These are phyloP conservation scores for Anastrepha ludens DNA, from an alignment of 1,140 invertebrate species.

Conservation along the genomic window DNA sequence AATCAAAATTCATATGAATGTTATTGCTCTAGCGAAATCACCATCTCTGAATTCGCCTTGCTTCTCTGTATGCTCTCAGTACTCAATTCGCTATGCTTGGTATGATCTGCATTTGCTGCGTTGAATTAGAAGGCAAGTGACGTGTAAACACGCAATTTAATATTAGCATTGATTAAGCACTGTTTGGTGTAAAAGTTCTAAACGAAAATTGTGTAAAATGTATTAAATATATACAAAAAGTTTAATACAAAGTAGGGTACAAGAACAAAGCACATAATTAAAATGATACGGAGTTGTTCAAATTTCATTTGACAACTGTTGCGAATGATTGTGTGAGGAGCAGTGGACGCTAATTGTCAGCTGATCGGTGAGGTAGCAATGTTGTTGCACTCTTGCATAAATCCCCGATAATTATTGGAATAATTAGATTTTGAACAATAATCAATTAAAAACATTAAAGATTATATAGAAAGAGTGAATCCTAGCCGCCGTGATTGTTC, in stretches of 20 bases:
- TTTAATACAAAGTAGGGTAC: background rate
- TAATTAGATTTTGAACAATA: background rate
- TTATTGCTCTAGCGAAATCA: no score
- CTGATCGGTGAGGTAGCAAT: background rate
- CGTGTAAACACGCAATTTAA: background rate
- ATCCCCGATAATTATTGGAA: background rate
- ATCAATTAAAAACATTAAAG: background rate
- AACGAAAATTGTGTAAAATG: no score
- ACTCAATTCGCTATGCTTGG: no score
- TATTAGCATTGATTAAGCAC: background rate
- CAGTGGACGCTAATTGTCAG: constrained; percentile 47
- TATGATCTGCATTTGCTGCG: background rate
- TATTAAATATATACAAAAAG: background rate
- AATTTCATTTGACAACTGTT: constrained; percentile 36
- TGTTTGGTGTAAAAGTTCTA: background rate
- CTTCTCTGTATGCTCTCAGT: no score
- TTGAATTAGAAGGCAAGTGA: background rate
- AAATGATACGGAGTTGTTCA: background rate
- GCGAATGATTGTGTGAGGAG: background rate
- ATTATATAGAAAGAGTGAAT: no score
- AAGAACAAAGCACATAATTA: background rate
- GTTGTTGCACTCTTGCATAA: constrained; percentile 34
- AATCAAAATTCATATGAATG: no score
- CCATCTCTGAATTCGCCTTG: no score
- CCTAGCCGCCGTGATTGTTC: background rate